Evolutionary conservation across 2,888 invertebrate species (phyloP).

Genomic region (Agrochola macilenta): DNA sequence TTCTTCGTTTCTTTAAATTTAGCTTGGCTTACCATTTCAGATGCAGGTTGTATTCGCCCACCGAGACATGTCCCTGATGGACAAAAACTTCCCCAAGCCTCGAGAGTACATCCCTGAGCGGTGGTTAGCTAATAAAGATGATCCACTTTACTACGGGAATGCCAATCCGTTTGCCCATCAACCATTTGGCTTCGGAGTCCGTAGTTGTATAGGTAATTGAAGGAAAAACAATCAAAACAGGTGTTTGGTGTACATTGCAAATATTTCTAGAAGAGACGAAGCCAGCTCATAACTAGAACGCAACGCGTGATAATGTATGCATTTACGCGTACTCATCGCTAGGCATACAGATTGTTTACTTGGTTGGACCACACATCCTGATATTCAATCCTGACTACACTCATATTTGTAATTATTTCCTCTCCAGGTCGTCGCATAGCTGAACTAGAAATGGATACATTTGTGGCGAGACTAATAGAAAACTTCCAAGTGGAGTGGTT

Average conservation of each 20-base stretch:
- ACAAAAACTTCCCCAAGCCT: constrained; percentile 92
- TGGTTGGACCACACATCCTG: not conserved
- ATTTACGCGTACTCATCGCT: not conserved
- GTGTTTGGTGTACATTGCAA: no score
- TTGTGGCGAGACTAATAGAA: constrained; percentile 78
- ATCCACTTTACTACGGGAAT: constrained; percentile 82
- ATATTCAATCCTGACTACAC: not conserved
- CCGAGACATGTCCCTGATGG: constrained; percentile 91
- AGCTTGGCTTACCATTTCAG: constrained; percentile 64
- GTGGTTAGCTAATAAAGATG: constrained; percentile 90
- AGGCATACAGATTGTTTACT: not conserved
- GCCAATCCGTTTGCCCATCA: constrained; percentile 91
- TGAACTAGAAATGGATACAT: constrained; percentile 90
- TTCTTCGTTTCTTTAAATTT: not conserved
- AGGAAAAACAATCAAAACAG: not conserved
- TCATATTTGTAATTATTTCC: not conserved
- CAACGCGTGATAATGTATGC: not conserved
- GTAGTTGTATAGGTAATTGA: constrained; percentile 92
- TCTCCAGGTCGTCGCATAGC: constrained; percentile 90
- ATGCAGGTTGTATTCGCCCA: constrained; percentile 81
- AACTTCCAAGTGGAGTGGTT: constrained; percentile 78
- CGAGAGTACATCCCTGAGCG: constrained; percentile 93
- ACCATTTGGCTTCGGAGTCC: constrained; percentile 92
- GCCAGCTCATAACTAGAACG: not conserved
- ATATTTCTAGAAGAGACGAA: not conserved